These are phyloP conservation scores for Hybos culiciformis DNA, from an alignment of 2,888 invertebrate genomes.

Conservation along the genomic window DNA sequence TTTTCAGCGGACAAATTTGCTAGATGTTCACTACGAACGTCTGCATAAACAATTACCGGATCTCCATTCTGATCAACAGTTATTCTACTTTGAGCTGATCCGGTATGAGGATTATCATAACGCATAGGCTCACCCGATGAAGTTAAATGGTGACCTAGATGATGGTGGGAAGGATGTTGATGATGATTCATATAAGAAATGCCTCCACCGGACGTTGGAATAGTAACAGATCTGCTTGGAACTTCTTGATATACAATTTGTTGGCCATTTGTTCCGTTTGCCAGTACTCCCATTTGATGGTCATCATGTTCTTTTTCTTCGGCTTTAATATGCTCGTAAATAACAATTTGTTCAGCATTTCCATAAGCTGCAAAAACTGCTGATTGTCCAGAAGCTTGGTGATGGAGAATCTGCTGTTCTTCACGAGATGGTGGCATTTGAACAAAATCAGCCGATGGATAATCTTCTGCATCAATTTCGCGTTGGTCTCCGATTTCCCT, in stretches of 20 bases:
- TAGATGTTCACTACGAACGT: too few species aligned
- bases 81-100: neutral
- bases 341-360: neutral
- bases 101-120: neutral
- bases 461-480: slow-evolving; percentile 18
- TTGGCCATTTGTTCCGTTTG: slow-evolving; percentile 23
- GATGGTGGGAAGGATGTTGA: neutral
- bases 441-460: slow-evolving; percentile 22
- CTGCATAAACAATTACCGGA: neutral
- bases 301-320: slow-evolving; percentile 3
- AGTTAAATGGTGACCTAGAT: neutral
- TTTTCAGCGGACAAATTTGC: slow-evolving; percentile 17
- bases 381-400: too few species aligned
- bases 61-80: neutral
- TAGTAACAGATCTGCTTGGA: too few species aligned
- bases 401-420: neutral
- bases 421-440: neutral
- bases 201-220: too few species aligned
- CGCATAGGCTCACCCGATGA: neutral
- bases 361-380: too few species aligned
- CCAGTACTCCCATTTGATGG: slow-evolving; percentile 25
- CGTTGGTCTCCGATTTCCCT: slow-evolving; percentile 29
- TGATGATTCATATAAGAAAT: neutral
- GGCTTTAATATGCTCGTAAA: neutral
- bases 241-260: slow-evolving; percentile 24